Evolutionary conservation across 2,888 invertebrate genomes (phyloP), one percentile per base, ranked within the genome.

Genomic region (Craniophora ligustri): DNA sequence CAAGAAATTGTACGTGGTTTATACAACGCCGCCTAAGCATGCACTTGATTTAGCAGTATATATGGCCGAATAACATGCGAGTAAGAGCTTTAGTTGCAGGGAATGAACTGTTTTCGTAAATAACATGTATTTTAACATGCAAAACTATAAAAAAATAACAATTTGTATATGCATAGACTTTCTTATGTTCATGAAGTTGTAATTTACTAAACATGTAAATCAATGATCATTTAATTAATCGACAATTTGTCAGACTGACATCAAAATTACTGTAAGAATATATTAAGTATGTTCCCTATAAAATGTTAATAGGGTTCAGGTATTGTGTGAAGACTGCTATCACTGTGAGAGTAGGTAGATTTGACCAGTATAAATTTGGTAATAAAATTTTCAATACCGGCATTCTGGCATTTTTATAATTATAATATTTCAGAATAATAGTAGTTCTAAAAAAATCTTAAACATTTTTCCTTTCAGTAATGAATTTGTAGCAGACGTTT

Each of bases 1-100:
- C 96, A 96, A 81, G 93, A 86, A 45, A 54, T 82, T 36, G 63
- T 91, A 19, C 82, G 86, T 45, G 79, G 84, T 4, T 32, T 41
- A 16, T 66, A 73, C 47, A 61, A 50, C 32, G 41, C 38, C 55
- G 41, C 40, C 53, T 72, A 68, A 60, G 45, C 13, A 15, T 35
- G 35, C 8, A 30, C 11, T 26, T 11, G 21, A 26, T 46, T n/a
- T 26, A n/a, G n/a, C n/a, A n/a, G 18, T 39, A 47, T 28, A 10
- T 26, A 4, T 16, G 36, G 11, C 3, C 5, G 16, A 16, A 18
- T 15, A 41, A 31, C 19, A 35, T 26, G 18, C 5, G 28, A 39
- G n/a, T 23, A 16, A 23, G n/a, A 7, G 46, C 13, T 45, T 50
- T 8, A 6, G 38, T 36, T 38, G 38, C 18, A 38, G 51, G 2